These are phyloP conservation scores for Rugalucina vietnamica DNA, from an alignment of 2,888 invertebrate genomes.

Conservation along the genomic window DNA sequence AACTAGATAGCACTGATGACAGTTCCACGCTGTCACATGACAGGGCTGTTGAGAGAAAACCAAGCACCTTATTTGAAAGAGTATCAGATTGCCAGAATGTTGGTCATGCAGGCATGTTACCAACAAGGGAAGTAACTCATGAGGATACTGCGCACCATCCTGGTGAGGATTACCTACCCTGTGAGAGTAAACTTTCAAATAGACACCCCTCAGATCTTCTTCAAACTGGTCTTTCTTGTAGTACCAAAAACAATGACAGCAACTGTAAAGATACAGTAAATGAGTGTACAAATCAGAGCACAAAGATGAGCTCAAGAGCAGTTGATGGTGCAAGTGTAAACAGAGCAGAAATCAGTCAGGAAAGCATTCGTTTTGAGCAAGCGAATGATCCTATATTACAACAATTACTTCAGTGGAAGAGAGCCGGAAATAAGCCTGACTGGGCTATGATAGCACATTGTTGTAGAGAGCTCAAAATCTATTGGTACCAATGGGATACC, in stretches of 20 bases:
- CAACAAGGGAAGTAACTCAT: background rate
- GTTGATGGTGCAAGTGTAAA: too few relatives aligned
- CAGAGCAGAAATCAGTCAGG: background rate
- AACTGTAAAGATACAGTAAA: background rate
- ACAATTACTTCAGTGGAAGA: slow-evolving; percentile 1
- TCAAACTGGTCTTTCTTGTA: background rate
- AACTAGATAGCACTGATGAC: too few relatives aligned
- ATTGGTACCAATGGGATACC: slow-evolving; percentile 1
- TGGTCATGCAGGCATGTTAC: slow-evolving; percentile 17
- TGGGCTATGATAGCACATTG: slow-evolving; percentile 18
- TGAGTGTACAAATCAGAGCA: background rate
- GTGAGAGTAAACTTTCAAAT: background rate
- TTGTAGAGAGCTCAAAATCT: slow-evolving; percentile 14
- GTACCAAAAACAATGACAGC: background rate
- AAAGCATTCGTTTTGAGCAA: slow-evolving; percentile 1
- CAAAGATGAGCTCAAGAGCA: too few relatives aligned
- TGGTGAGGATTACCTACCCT: background rate
- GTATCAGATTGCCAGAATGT: background rate
- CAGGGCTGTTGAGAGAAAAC: too few relatives aligned
- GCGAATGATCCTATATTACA: background rate
- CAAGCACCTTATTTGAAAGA: too few relatives aligned
- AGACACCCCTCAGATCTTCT: background rate
- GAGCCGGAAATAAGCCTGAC: slow-evolving; percentile 6
- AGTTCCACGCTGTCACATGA: too few relatives aligned
- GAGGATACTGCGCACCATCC: background rate